Percentiles rank a stretch among this genome's conserved stretches.
phyloP scores from a whole-genome alignment of 2,113 vertebrate genomes.

The Festucalex cinctus region DNA sequence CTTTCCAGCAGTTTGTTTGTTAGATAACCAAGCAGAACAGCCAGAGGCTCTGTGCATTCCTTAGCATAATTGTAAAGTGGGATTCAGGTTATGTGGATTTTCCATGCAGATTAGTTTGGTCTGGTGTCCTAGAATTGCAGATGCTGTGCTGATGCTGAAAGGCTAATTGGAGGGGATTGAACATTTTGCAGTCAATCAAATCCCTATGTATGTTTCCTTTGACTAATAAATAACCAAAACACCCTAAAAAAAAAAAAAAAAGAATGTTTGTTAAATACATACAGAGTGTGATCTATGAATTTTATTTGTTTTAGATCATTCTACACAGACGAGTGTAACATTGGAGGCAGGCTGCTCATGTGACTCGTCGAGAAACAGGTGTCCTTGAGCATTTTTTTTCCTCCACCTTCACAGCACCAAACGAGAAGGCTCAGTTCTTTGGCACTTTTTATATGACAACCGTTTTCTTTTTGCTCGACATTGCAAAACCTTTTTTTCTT shows the following conservation, averaged over 20 bases:
- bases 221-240: slow-evolving; percentile 52
- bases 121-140: slow-evolving; percentile 33
- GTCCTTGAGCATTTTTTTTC: slow-evolving; percentile 60
- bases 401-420: slow-evolving; percentile 24
- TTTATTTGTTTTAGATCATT: slow-evolving; percentile 5
- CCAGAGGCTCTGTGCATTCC: slow-evolving; percentile 32
- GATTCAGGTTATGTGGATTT: slow-evolving; percentile 32
- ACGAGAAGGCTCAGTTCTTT: slow-evolving; percentile 29
- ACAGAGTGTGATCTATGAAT: slow-evolving; percentile 16
- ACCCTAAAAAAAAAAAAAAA: slow-evolving; percentile 7
- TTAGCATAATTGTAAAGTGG: slow-evolving; percentile 45
- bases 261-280: slow-evolving; percentile 13
- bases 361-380: slow-evolving; percentile 46
- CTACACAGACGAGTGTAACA: slow-evolving; percentile 25
- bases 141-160: slow-evolving; percentile 27
- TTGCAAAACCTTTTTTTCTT: slow-evolving; percentile 20
- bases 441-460: not conserved
- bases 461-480: slow-evolving; percentile 21
- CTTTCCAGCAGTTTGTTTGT: slow-evolving; percentile 17
- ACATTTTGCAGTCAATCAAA: slow-evolving; percentile 38
- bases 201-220: slow-evolving; percentile 34
- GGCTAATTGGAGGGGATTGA: slow-evolving; percentile 41
- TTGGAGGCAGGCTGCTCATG: slow-evolving; percentile 28
- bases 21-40: slow-evolving; percentile 30
- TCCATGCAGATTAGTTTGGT: slow-evolving; percentile 38